Conservation (phyloP, 2,113 vertebrate genomes). For the Colius striatus region DNA sequence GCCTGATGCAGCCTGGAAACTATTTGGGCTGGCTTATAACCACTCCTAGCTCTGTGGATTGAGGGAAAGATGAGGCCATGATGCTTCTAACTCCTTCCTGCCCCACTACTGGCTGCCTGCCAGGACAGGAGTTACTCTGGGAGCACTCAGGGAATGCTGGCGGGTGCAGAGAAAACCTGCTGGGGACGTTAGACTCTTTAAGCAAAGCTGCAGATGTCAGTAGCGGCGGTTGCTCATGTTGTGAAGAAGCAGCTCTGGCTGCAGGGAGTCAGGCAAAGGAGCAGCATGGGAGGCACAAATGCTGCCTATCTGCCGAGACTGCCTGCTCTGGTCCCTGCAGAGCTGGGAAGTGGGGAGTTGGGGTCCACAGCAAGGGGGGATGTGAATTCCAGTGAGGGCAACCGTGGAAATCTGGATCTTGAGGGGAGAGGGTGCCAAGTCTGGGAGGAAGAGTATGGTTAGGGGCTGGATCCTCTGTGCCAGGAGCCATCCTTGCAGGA, state of each 20-base stretch:
- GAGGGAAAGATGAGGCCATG: neutral
- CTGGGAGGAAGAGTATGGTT: neutral
- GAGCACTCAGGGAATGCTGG: neutral
- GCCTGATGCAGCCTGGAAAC: conserved; percentile 67
- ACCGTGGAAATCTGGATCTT: rapidly evolving
- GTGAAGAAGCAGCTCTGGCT: neutral
- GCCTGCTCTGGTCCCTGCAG: neutral
- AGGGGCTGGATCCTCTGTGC: neutral
- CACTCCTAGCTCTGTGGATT: neutral
- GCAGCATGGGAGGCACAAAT: neutral
- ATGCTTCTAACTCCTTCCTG: conserved; percentile 50
- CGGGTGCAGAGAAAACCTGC: neutral
- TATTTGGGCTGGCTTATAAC: conserved; percentile 36
- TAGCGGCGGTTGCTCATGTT: rapidly evolving
- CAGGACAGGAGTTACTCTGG: rapidly evolving
- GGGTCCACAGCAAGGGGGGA: no score
- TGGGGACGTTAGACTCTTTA: neutral
- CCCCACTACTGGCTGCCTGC: neutral
- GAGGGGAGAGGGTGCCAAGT: neutral
- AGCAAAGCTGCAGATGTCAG: neutral
- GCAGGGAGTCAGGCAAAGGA: neutral
- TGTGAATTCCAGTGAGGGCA: neutral
- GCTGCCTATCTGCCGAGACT: rapidly evolving
- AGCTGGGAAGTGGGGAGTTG: rapidly evolving
- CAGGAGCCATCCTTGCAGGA: neutral